phyloP scores from a whole-genome alignment of 2,113 vertebrate genomes.

The Zeus faber region DNA sequence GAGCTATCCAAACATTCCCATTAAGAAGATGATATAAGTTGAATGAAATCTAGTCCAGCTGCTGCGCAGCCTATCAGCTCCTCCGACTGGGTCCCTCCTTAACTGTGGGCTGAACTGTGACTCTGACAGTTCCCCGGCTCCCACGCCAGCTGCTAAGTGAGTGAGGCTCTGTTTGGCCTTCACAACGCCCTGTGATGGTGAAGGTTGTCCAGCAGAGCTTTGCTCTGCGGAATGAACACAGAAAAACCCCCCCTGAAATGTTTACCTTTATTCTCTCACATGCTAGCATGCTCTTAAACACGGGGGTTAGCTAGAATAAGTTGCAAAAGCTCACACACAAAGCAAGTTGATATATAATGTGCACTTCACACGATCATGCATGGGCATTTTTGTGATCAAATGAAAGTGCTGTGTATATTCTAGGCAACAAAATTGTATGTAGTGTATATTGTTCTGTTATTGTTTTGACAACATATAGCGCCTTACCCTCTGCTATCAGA shows the following conservation, averaged over 20 bases:
- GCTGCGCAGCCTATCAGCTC: neutral
- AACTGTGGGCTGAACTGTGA: conserved; percentile 32
- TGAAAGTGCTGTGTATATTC: too few relatives aligned
- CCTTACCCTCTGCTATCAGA: conserved; percentile 27
- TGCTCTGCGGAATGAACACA: conserved; percentile 41
- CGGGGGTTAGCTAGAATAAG: conserved; percentile 39
- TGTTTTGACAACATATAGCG: neutral
- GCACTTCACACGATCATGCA: conserved; percentile 20
- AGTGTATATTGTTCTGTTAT: neutral
- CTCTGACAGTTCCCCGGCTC: conserved; percentile 32
- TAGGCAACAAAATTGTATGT: neutral
- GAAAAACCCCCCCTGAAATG: conserved; percentile 42
- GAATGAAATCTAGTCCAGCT: conserved; percentile 41
- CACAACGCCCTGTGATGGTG: conserved; percentile 29
- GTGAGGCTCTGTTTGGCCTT: conserved; percentile 62
- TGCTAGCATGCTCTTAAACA: conserved; percentile 43
- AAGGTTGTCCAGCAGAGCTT: conserved; percentile 34
- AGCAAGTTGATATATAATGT: conserved; percentile 42
- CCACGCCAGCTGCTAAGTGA: conserved; percentile 54
- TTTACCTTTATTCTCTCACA: conserved; percentile 62
- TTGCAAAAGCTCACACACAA: conserved; percentile 25
- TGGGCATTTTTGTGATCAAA: too few relatives aligned
- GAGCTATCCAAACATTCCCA: conserved; percentile 24
- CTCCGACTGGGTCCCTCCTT: neutral
- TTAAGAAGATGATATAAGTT: conserved; percentile 21